phyloP scores from a whole-genome alignment of 2,888 invertebrate species.

The Onchidella celtica region DNA sequence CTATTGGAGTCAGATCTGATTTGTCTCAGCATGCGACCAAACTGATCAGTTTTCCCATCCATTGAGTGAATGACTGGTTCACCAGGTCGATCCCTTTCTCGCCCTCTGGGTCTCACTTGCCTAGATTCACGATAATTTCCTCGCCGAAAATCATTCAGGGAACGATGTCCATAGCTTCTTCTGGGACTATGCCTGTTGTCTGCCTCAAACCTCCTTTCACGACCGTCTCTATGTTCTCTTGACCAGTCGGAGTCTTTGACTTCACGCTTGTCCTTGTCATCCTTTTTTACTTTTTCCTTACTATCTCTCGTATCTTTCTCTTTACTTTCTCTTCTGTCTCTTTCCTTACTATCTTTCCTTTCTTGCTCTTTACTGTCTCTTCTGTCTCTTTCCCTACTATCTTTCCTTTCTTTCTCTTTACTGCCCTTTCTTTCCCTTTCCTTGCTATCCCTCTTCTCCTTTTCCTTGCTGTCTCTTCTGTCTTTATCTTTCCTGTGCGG shows the following conservation, averaged over 20 bases:
- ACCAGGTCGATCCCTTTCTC: slow-evolving; percentile 10
- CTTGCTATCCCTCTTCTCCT: slow-evolving; percentile 17
- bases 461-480: neutral
- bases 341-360: slow-evolving; percentile 33
- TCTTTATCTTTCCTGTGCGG: slow-evolving; percentile 17
- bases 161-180: slow-evolving; percentile 10
- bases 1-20: slow-evolving; percentile 24
- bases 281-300: slow-evolving; percentile 32
- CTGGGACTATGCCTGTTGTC: slow-evolving; percentile 23
- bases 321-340: slow-evolving; percentile 30
- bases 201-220: slow-evolving; percentile 30
- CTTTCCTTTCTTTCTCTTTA: slow-evolving; percentile 20
- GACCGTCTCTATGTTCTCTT: slow-evolving; percentile 31
- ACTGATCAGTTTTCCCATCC: slow-evolving; percentile 49
- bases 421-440: neutral
- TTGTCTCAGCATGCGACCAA: slow-evolving; percentile 36
- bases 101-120: slow-evolving; percentile 10
- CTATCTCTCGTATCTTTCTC: slow-evolving; percentile 36
- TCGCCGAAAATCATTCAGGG: slow-evolving; percentile 28
- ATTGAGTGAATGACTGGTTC: slow-evolving; percentile 28
- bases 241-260: slow-evolving; percentile 47
- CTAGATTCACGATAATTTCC: neutral
- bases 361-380: slow-evolving; percentile 33
- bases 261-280: slow-evolving; percentile 32
- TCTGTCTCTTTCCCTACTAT: slow-evolving; percentile 26